Evolutionary conservation across 2,888 invertebrate genomes (phyloP), one percentile per base, ranked within the genome.

Genomic region (Epiblema foenella): DNA sequence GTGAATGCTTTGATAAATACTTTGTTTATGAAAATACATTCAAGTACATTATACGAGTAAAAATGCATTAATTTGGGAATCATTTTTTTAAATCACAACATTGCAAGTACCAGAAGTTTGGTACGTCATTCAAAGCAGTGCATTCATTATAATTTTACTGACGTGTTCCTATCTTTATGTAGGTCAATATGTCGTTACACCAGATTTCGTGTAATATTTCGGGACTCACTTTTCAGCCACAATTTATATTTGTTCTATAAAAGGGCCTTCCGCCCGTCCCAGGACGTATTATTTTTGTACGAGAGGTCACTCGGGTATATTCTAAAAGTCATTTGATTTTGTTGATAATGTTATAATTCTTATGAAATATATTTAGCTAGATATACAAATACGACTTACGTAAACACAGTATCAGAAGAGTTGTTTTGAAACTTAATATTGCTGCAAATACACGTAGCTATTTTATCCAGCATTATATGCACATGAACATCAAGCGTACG

Each of bases 231-330:
- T 66, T 74, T 75, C 70, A 73, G 72, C 74, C 73, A 76, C 70
- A 79, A 81, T 81, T 80, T 78, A 78, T 78, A 76, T 75, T 76
- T 73, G 73, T 77, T 83, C 79, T 81, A 83, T 77, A 62, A 77
- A 68, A 52, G 72, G 74, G 71, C 77, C 75, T 76, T 77, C 76
- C 75, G 60, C 67, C 72, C 68, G 74, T 75, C 74, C 76, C 74
- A 15, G 56, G 29, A 57, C 24, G 49, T 65, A 74, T 72, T 70
- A 63, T 66, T 46, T 62, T 63, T 67, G 56, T 54, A 68, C 42
- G 68, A 72, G 72, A 42, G 67, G 68, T 69, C 68, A 62, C 69
- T 33, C 58, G 42, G 68, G 68, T 54, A 70, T 68, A 67, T 74
- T 71, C 29, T 52, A 60, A 59, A 59, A 60, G 46, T 56, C 52